Conservation (phyloP, 2,797 vertebrate genomes). For the Typhlichthys eigenmanni region DNA sequence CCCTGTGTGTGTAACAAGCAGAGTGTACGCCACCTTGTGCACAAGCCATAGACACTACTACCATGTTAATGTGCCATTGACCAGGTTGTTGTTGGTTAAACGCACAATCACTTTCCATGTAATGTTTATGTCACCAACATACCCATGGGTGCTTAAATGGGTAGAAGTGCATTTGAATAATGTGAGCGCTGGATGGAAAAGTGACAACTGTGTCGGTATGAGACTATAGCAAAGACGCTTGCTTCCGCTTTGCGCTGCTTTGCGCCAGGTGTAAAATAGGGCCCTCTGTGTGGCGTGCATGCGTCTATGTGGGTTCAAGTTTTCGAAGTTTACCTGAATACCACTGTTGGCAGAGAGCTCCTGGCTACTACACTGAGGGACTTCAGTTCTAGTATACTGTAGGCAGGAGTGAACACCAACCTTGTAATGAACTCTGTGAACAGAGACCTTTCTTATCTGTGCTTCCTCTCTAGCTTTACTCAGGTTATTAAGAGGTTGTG, state of each 20-base stretch:
- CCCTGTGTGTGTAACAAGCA: no score
- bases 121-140: no score
- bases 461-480: conserved; percentile 55
- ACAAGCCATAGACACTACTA: no score
- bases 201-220: no score
- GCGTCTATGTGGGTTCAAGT: conserved; percentile 4
- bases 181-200: no score
- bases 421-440: conserved; percentile 62
- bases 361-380: conserved; percentile 44
- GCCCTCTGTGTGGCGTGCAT: not conserved
- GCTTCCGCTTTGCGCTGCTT: no score
- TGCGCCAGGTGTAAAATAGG: no score
- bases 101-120: not conserved
- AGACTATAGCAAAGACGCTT: no score
- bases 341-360: conserved; percentile 47
- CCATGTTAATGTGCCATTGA: no score
- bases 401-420: conserved; percentile 14
- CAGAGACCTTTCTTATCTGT: conserved; percentile 65
- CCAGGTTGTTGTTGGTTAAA: no score
- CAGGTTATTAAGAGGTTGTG: conserved; percentile 69
- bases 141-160: no score
- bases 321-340: conserved; percentile 40
- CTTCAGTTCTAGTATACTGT: conserved; percentile 31
- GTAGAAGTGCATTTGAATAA: not conserved
- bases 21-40: no score